phyloP scores from a whole-genome alignment of 92 coral and sea anemone genomes.

The Anthopleura xanthogrammica region DNA sequence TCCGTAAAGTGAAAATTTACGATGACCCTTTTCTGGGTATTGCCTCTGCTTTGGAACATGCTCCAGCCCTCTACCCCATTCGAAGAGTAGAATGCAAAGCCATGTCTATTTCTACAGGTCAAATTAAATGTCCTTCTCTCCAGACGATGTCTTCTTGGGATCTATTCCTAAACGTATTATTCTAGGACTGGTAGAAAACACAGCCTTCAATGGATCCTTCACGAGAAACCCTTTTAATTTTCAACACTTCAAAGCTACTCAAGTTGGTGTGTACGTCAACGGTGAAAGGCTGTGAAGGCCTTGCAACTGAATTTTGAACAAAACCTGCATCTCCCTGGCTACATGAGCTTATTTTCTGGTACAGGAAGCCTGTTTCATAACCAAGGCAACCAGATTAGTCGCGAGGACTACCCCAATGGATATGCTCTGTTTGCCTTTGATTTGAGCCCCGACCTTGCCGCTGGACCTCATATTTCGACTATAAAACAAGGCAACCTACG shows the following conservation, averaged over 20 bases:
- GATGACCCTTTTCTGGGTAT: conserved; percentile 25
- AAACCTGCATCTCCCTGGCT: background rate
- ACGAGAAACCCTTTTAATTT: conserved; percentile 18
- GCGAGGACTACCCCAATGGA: conserved; percentile 44
- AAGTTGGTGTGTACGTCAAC: conserved; percentile 10
- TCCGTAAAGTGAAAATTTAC: conserved; percentile 11
- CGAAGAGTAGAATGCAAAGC: conserved; percentile 24
- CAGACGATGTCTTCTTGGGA: conserved; percentile 24
- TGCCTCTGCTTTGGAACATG: conserved; percentile 10
- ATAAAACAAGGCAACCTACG: conserved; percentile 41
- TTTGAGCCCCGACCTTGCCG: conserved; percentile 26
- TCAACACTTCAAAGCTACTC: conserved; percentile 24
- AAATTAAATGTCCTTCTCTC: conserved; percentile 19
- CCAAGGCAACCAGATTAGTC: conserved; percentile 39
- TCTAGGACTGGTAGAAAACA: conserved; percentile 17
- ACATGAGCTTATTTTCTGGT: conserved; percentile 21
- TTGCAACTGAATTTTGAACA: conserved; percentile 14
- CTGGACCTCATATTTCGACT: conserved; percentile 33
- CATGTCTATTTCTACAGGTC: conserved; percentile 17
- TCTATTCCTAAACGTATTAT: conserved; percentile 11
- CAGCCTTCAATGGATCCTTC: conserved; percentile 35
- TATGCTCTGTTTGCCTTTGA: conserved; percentile 29
- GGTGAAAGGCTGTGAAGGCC: conserved; percentile 33
- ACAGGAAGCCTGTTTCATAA: conserved; percentile 40
- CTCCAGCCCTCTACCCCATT: conserved; percentile 16